phyloP scores from a whole-genome alignment of 2,888 invertebrate genomes.

The Meta bourneti region DNA sequence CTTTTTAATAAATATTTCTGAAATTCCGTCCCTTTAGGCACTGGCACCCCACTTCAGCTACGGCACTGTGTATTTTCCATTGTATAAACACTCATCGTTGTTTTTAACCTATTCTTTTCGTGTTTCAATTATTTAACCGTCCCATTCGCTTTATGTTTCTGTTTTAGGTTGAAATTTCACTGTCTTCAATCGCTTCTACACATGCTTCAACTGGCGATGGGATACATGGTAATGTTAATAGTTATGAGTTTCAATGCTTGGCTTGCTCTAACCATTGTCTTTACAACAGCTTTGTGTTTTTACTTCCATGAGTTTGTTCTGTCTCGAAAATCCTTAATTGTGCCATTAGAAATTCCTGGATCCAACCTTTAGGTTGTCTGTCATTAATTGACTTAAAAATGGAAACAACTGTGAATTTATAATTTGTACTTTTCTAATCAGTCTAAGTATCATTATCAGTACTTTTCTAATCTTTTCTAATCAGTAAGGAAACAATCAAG shows the following conservation, averaged over 20 bases:
- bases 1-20: too few species aligned
- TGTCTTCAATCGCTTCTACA: slow-evolving; percentile 66
- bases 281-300: slow-evolving; percentile 69
- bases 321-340: slow-evolving; percentile 58
- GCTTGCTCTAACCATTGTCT: slow-evolving; percentile 56
- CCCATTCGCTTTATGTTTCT: background rate
- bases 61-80: too few species aligned
- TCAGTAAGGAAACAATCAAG: too few species aligned
- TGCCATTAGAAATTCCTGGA: slow-evolving; percentile 71
- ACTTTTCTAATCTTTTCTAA: too few species aligned
- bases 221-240: slow-evolving; percentile 74
- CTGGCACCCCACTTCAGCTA: too few species aligned
- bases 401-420: background rate
- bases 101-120: background rate
- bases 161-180: slow-evolving; percentile 70
- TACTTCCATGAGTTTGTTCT: slow-evolving; percentile 70
- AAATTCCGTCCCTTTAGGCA: too few species aligned
- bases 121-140: background rate
- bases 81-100: background rate
- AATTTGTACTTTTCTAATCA: background rate
- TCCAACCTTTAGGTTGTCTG: slow-evolving; percentile 38
- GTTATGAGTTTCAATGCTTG: slow-evolving; percentile 74
- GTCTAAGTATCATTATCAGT: too few species aligned
- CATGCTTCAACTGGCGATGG: slow-evolving; percentile 69
- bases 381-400: background rate